Conservation (phyloP, 1,140 invertebrate genomes). For the Bacillus rossius region DNA sequence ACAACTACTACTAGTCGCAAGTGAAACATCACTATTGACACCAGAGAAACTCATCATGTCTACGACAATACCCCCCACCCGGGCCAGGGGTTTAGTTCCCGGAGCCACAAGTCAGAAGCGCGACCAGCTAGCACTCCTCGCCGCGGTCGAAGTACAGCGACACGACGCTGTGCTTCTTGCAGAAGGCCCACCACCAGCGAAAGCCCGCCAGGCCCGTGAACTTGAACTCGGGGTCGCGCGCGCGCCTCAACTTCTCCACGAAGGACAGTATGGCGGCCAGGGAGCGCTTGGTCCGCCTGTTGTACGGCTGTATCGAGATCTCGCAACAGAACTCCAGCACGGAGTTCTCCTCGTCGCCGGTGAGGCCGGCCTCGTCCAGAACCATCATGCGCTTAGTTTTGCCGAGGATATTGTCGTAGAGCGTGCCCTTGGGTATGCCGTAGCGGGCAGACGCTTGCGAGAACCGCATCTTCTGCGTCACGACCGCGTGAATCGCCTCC, state of each 20-base stretch:
- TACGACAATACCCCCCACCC: too few species aligned
- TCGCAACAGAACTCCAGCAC: constrained; percentile 70
- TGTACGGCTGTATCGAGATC: constrained; percentile 63
- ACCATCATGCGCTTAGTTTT: constrained; percentile 72
- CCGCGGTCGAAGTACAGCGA: constrained; percentile 51
- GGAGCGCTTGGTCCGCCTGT: constrained; percentile 63
- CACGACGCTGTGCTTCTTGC: constrained; percentile 71
- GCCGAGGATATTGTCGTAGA: constrained; percentile 73
- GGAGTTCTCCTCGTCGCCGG: constrained; percentile 54
- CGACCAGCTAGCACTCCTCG: not conserved
- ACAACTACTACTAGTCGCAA: too few species aligned
- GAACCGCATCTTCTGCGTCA: constrained; percentile 69
- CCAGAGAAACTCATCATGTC: too few species aligned
- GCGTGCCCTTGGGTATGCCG: constrained; percentile 69
- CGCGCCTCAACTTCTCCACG: constrained; percentile 55
- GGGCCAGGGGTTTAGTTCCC: too few species aligned
- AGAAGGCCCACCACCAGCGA: constrained; percentile 77
- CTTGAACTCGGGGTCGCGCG: constrained; percentile 55
- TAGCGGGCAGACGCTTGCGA: constrained; percentile 64
- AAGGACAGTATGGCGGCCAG: constrained; percentile 56
- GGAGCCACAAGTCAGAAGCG: too few species aligned
- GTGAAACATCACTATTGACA: too few species aligned
- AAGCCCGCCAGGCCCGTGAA: constrained; percentile 63
- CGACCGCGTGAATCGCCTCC: constrained; percentile 67
- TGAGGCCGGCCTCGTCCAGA: constrained; percentile 59